Evolutionary conservation across 1,140 invertebrate genomes (phyloP).

Genomic region (Melanaphis sacchari): DNA sequence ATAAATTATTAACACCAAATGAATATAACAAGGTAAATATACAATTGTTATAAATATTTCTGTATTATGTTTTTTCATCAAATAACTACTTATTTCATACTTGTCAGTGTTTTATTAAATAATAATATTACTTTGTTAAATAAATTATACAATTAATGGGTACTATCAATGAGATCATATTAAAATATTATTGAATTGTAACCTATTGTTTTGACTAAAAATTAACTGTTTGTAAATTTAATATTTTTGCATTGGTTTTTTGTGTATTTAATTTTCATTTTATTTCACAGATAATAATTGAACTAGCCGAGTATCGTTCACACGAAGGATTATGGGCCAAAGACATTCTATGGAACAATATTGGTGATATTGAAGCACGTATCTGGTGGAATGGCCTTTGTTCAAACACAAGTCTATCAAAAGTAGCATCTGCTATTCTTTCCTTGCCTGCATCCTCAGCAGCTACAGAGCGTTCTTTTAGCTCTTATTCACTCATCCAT

Average conservation of each 20-base stretch:
- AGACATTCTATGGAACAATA: not conserved
- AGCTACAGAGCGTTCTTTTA: not conserved
- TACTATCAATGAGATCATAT: no score
- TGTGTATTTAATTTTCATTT: not conserved
- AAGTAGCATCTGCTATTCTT: not conserved
- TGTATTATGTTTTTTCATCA: not conserved
- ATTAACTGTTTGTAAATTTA: no score
- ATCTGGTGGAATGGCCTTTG: conserved; percentile 1
- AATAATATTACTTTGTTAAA: not conserved
- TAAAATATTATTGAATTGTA: no score
- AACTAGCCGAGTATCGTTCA: not conserved
- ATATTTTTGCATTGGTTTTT: no score
- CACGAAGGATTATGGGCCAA: not conserved
- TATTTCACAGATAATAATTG: not conserved
- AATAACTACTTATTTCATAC: not conserved
- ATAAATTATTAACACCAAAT: not conserved
- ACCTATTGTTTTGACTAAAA: no score
- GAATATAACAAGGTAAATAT: not conserved
- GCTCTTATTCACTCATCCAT: not conserved
- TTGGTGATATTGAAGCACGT: not conserved
- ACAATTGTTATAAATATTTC: not conserved
- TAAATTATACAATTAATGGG: not conserved
- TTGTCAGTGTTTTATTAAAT: not conserved
- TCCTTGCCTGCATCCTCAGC: not conserved
- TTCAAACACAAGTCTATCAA: not conserved